Evolutionary conservation across 1,140 invertebrate species (phyloP), one percentile per base, ranked within the genome.

Genomic region (Arion vulgaris): DNA sequence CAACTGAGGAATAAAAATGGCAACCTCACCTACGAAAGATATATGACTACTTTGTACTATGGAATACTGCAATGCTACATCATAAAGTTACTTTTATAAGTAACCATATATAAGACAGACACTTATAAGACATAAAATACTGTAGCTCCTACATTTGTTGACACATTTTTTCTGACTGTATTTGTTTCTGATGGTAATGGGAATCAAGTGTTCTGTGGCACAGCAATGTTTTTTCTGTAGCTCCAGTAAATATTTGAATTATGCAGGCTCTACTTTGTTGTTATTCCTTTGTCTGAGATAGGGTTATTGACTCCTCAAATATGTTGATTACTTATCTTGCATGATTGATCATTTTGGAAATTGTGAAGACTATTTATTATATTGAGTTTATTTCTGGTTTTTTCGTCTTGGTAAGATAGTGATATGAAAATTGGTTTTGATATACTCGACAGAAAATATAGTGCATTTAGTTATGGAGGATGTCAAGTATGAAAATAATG

Each of bases 181-280:
- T 73, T 73, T 73, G 2, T 19, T 41, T 38, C 26, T n/a, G 36
- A 39, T 73, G 71, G 71, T 73, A 41, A 73, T 39, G 71, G 71
- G 71, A 73, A 73, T 73, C 71, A 73, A 73, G 41, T 41, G 62
- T 41, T 11, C 41, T 73, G n/a, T 71, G 71, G 71, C 71, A 73
- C 71, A 73, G 38, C 38, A 73, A 38, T 28, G 0, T 9, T 73
- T 11, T 73, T 23, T 1, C n/a, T 34, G n/a, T 17, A 11, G 4
- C 62, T 32, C 5, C 28, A 34, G 5, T 28, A 2, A 2, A 57
- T 57, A 23, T n/a, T 57, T 57, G 2, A 57, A 57, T 57, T 57
- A 57, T 57, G 26, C 26, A 57, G 17, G 23, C 68, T 49, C 17
- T 39, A 39, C n/a, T 73, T 73, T 73, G 71, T 41, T 32, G 41